phyloP scores from a whole-genome alignment of 2,888 invertebrate genomes.

The Ormia ochracea region DNA sequence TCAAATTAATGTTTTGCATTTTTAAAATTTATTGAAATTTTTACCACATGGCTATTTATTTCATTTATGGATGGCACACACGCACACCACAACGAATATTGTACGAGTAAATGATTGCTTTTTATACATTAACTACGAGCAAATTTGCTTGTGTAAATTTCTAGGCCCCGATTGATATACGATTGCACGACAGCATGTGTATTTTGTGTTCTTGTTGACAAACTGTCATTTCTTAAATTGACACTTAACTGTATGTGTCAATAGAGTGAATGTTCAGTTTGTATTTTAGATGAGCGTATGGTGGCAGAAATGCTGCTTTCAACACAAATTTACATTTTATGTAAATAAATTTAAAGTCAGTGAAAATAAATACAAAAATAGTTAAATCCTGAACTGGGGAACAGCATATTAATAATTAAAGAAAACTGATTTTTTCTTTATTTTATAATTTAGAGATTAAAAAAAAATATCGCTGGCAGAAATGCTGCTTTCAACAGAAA shows the following conservation, averaged over 20 bases:
- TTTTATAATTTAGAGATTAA: too few relatives aligned
- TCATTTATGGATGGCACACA: slow-evolving; percentile 20
- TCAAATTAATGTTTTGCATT: slow-evolving; percentile 59
- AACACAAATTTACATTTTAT: background rate
- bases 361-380: too few relatives aligned
- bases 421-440: too few relatives aligned
- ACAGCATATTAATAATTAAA: too few relatives aligned
- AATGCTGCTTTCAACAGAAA: too few relatives aligned
- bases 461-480: too few relatives aligned
- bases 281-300: background rate
- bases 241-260: slow-evolving; percentile 58
- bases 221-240: slow-evolving; percentile 59
- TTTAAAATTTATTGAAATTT: slow-evolving; percentile 60
- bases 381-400: too few relatives aligned
- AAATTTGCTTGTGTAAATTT: background rate
- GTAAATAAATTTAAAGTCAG: background rate
- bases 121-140: slow-evolving; percentile 3
- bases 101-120: slow-evolving; percentile 24
- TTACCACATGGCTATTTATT: slow-evolving; percentile 61
- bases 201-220: slow-evolving; percentile 48
- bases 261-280: slow-evolving; percentile 43
- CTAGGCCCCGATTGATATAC: slow-evolving; percentile 9
- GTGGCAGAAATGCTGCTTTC: background rate
- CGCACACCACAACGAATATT: background rate
- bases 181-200: slow-evolving; percentile 21